Conservation (phyloP, 2,888 invertebrate species). For the Ectropis crepuscularia region DNA sequence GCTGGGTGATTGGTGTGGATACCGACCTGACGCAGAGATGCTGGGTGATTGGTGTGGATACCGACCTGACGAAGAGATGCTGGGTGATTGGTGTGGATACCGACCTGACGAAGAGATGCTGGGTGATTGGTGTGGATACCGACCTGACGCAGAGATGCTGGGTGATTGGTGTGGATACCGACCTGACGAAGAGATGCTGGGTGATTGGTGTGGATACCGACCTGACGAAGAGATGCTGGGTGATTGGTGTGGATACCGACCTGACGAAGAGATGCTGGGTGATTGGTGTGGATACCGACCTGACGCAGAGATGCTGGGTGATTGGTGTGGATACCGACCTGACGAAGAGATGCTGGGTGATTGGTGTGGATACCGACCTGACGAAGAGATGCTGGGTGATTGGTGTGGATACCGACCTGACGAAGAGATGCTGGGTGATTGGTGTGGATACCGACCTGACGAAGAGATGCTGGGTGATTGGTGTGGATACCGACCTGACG, state of each 20-base stretch:
- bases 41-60: slow-evolving; percentile 86
- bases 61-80: slow-evolving; percentile 87
- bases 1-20: slow-evolving; percentile 88
- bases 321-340: slow-evolving; percentile 72
- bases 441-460: slow-evolving; percentile 78
- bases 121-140: slow-evolving; percentile 81
- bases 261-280: slow-evolving; percentile 90
- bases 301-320: slow-evolving; percentile 90
- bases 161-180: slow-evolving; percentile 74
- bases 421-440: slow-evolving; percentile 90
- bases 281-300: slow-evolving; percentile 71
- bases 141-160: slow-evolving; percentile 89
- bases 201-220: slow-evolving; percentile 80
- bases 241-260: slow-evolving; percentile 76
- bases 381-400: slow-evolving; percentile 91
- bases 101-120: slow-evolving; percentile 88
- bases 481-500: slow-evolving; percentile 77
- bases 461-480: slow-evolving; percentile 91
- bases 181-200: slow-evolving; percentile 89
- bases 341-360: slow-evolving; percentile 90
- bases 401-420: slow-evolving; percentile 75
- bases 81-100: slow-evolving; percentile 86
- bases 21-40: slow-evolving; percentile 87
- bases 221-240: slow-evolving; percentile 89
- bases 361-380: slow-evolving; percentile 70